phyloP scores from a whole-genome alignment of 2,888 invertebrate genomes.

The Meloe dianella region DNA sequence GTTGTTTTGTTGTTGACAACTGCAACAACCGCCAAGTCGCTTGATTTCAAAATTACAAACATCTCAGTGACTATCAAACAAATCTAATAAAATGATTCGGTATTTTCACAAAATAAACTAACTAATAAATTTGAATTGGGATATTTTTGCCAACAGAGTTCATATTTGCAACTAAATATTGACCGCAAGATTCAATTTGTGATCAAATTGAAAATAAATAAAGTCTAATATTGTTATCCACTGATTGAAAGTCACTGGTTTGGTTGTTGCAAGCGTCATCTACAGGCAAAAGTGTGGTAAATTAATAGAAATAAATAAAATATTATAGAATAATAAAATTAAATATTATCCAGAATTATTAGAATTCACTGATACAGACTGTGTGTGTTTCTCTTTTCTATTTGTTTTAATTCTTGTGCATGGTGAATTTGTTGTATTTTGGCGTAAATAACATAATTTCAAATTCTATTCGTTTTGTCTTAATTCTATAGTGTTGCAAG shows the following conservation, averaged over 20 bases:
- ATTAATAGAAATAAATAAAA: not conserved
- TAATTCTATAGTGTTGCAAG: not conserved
- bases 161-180: not conserved
- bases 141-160: not conserved
- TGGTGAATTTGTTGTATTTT: too few species aligned
- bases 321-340: not conserved
- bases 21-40: not conserved
- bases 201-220: not conserved
- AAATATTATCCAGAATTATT: not conserved
- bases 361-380: not conserved
- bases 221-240: not conserved
- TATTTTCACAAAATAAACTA: not conserved
- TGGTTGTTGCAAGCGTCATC: not conserved
- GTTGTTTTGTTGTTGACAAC: not conserved
- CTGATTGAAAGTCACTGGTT: not conserved
- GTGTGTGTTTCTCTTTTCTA: too few species aligned
- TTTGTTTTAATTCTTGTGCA: too few species aligned
- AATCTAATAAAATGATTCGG: not conserved
- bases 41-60: not conserved
- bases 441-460: too few species aligned
- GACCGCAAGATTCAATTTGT: not conserved
- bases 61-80: not conserved
- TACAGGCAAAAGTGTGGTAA: not conserved
- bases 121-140: not conserved
- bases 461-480: not conserved